Conservation (phyloP, 2,113 vertebrate genomes). For the Trochalopteron elliotii region DNA sequence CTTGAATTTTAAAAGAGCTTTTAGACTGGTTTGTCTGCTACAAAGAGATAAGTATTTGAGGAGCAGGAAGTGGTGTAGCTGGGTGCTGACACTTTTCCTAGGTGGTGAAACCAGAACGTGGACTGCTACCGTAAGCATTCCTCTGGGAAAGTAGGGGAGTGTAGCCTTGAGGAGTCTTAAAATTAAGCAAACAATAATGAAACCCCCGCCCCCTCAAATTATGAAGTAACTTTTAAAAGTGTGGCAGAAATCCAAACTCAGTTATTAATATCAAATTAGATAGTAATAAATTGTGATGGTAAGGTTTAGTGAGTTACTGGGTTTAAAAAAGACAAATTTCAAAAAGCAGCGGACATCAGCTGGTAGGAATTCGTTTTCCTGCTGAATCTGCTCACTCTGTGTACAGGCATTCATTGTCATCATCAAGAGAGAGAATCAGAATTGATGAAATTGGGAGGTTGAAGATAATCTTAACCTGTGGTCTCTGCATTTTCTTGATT, state of each 20-base stretch:
- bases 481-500: neutral
- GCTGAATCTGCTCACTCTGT: neutral
- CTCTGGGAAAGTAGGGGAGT: neutral
- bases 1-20: neutral
- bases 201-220: neutral
- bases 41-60: neutral
- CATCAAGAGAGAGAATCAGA: neutral
- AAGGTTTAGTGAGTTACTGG: neutral
- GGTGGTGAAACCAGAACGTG: neutral
- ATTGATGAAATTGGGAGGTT: neutral
- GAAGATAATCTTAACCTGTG: neutral
- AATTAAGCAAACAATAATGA: neutral
- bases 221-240: neutral
- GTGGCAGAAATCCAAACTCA: neutral
- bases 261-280: neutral
- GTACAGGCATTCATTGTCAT: neutral
- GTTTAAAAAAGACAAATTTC: neutral
- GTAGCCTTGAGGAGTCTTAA: neutral
- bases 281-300: neutral
- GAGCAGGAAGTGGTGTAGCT: neutral
- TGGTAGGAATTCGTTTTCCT: neutral
- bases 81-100: neutral
- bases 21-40: neutral
- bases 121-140: neutral
- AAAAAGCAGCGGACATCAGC: neutral